Evolutionary conservation across 2,113 vertebrate species (phyloP).

Genomic region (Pampusana beccarii): DNA sequence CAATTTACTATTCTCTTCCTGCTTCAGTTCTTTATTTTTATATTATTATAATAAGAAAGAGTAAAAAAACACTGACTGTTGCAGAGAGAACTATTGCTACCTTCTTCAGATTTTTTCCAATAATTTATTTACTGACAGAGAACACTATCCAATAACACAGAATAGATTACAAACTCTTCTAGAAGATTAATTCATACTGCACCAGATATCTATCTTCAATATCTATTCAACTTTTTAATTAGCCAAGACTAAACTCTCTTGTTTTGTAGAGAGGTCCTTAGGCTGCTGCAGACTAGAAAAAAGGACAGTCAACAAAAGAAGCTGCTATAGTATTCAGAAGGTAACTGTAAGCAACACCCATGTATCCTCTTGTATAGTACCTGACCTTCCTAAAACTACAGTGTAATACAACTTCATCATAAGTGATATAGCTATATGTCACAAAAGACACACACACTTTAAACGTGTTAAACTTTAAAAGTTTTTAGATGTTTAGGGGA

Average conservation of each 20-base stretch:
- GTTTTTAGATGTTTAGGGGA: background rate
- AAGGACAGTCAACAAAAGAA: background rate
- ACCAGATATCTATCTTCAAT: background rate
- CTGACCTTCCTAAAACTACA: background rate
- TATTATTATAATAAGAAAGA: background rate
- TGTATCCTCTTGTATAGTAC: background rate
- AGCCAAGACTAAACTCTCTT: background rate
- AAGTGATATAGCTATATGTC: background rate
- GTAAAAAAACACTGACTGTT: background rate
- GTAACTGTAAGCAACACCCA: background rate
- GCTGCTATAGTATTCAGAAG: background rate
- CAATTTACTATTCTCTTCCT: background rate
- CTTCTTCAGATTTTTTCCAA: background rate
- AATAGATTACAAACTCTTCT: background rate
- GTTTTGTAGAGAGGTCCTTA: background rate
- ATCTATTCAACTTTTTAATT: background rate
- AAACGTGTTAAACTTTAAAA: background rate
- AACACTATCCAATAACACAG: background rate
- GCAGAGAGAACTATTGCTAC: background rate
- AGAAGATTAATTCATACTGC: background rate
- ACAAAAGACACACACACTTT: background rate
- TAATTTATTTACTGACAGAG: background rate
- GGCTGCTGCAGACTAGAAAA: background rate
- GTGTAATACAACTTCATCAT: fast-evolving
- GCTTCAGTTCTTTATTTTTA: background rate